Percentiles rank a stretch among this genome's conserved stretches.
These are phyloP conservation scores for Thinocorus orbignyianus DNA, from an alignment of 2,113 vertebrate genomes.

Conservation along the genomic window DNA sequence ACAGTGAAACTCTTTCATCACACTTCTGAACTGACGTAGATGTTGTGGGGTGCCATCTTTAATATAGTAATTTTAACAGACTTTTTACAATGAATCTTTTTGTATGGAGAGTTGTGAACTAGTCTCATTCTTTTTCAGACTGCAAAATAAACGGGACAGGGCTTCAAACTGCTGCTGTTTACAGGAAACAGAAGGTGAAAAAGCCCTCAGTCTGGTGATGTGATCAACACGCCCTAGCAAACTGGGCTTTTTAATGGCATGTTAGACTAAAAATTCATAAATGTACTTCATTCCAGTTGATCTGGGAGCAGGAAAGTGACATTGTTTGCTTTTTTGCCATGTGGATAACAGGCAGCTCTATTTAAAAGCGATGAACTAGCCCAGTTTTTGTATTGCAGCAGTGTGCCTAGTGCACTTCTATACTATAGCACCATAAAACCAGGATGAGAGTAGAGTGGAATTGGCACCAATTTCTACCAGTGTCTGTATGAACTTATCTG, in stretches of 20 bases:
- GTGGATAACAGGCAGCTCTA: background rate
- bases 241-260: background rate
- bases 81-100: background rate
- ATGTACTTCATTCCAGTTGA: background rate
- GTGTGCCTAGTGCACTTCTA: background rate
- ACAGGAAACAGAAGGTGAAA: background rate
- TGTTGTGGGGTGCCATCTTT: background rate
- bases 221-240: background rate
- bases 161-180: background rate
- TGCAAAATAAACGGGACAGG: background rate
- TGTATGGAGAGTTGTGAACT: background rate
- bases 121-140: background rate
- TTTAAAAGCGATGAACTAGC: background rate
- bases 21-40: background rate
- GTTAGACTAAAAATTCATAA: background rate
- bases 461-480: background rate
- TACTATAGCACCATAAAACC: accelerated
- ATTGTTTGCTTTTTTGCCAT: background rate
- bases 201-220: background rate
- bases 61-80: background rate
- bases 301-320: background rate
- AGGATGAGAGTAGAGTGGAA: background rate
- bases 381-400: background rate
- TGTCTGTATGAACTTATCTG: background rate
- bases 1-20: background rate